Percentiles rank a stretch among this genome's conserved stretches.
These are phyloP conservation scores for Ochropleura leucogaster DNA, from an alignment of 2,888 invertebrate genomes.

Conservation along the genomic window DNA sequence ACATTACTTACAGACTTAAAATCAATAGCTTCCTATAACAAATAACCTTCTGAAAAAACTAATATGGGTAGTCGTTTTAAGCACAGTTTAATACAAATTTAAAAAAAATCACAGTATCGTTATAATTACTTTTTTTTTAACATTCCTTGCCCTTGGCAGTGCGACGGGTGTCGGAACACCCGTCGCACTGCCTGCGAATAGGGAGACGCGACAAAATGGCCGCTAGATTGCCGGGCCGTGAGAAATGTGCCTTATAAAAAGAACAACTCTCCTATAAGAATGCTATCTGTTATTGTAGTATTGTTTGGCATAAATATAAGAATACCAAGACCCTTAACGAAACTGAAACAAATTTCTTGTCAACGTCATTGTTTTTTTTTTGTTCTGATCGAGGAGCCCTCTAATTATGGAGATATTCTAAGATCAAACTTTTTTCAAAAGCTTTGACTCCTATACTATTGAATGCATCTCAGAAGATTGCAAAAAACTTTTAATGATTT, in stretches of 20 bases:
- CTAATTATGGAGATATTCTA: neutral
- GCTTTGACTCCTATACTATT: neutral
- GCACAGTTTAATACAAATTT: neutral
- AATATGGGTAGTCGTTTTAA: neutral
- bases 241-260: too few relatives aligned
- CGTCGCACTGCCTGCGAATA: too few relatives aligned
- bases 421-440: neutral
- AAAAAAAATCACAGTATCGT: slow-evolving; percentile 6
- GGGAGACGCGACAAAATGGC: too few relatives aligned
- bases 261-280: neutral
- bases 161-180: too few relatives aligned
- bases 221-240: too few relatives aligned
- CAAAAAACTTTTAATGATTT: too few relatives aligned
- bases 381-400: neutral
- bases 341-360: neutral
- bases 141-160: neutral
- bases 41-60: neutral
- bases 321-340: neutral
- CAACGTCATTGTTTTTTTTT: neutral
- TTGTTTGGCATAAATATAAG: neutral
- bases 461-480: neutral
- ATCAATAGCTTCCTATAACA: neutral
- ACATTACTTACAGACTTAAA: slow-evolving; percentile 12
- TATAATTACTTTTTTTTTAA: neutral
- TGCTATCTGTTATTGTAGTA: neutral